These are phyloP conservation scores for Cyclophora albipunctata DNA, from an alignment of 2,888 invertebrate species.

Conservation along the genomic window DNA sequence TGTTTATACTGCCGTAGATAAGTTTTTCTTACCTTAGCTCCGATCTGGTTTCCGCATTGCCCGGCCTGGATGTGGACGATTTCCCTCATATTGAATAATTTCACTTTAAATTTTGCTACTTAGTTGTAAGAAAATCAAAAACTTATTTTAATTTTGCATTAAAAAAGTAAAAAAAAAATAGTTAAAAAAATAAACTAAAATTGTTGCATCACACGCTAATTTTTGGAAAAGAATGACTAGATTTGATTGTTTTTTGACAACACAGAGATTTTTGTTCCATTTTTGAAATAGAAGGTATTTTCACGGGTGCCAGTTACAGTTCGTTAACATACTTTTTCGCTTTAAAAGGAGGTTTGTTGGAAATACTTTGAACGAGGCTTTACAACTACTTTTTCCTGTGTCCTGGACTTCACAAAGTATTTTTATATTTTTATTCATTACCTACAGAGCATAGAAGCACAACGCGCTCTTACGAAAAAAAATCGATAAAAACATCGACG, in stretches of 20 bases:
- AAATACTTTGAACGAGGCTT: too few species aligned
- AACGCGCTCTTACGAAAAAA: too few species aligned
- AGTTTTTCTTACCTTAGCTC: conserved; percentile 77
- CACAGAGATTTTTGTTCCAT: conserved; percentile 16
- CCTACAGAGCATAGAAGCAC: too few species aligned
- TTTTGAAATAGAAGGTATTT: conserved; percentile 10
- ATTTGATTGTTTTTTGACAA: conserved; percentile 32
- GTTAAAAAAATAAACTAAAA: conserved; percentile 20
- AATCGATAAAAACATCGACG: too few species aligned
- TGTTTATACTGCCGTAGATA: too few species aligned
- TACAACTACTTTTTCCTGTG: too few species aligned
- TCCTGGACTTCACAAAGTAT: too few species aligned
- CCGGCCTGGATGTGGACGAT: conserved; percentile 85
- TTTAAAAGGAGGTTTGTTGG: too few species aligned
- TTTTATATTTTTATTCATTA: too few species aligned
- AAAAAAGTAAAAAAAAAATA: conserved; percentile 32
- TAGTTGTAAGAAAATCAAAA: conserved; percentile 30
- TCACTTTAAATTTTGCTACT: conserved; percentile 46
- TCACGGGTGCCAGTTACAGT: too few species aligned
- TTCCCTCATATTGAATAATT: conserved; percentile 79
- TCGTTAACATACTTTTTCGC: too few species aligned
- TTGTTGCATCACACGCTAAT: conserved; percentile 44
- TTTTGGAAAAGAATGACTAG: conserved; percentile 33
- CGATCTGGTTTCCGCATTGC: conserved; percentile 79
- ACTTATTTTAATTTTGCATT: conserved; percentile 36